phyloP scores from a whole-genome alignment of 1,140 invertebrate species.

The Procambarus virginalis region DNA sequence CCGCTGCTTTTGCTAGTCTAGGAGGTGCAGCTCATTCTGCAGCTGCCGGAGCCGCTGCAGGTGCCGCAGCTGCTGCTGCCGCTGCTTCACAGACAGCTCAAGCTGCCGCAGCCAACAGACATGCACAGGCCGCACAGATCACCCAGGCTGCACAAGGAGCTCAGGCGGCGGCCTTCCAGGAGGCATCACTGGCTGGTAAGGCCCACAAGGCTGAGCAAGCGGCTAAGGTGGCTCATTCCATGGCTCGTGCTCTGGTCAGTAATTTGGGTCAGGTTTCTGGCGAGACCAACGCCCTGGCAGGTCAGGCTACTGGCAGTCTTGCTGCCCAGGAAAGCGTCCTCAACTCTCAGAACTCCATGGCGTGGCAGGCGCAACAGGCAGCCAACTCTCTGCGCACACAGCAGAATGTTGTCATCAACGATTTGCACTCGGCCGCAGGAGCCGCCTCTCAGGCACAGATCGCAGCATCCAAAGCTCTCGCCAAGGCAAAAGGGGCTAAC shows the following conservation, averaged over 20 bases:
- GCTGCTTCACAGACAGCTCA: slow-evolving; percentile 4
- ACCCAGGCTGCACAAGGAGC: background rate
- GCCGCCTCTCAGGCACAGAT: background rate
- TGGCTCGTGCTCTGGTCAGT: background rate
- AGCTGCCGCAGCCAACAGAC: slow-evolving; percentile 9
- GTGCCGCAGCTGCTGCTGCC: slow-evolving; percentile 1
- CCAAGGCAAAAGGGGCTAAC: slow-evolving; percentile 11
- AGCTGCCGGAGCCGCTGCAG: slow-evolving; percentile 1
- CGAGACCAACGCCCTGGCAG: background rate
- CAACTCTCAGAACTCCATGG: slow-evolving; percentile 4
- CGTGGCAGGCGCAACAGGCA: background rate
- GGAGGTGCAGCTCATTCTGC: background rate
- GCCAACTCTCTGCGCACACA: slow-evolving; percentile 6
- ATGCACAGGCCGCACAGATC: slow-evolving; percentile 5
- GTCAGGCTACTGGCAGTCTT: background rate
- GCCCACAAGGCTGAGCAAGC: slow-evolving; percentile 2
- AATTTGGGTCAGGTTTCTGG: background rate
- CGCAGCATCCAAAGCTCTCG: background rate
- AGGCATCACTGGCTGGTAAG: background rate
- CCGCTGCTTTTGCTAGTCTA: background rate
- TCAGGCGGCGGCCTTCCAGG: slow-evolving; percentile 3
- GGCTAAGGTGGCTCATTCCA: slow-evolving; percentile 1
- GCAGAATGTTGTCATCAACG: background rate
- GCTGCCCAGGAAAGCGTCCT: slow-evolving; percentile 1
- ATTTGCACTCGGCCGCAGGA: background rate